Base-by-base conservation (phyloP, 2,888 invertebrate genomes). In the Polyploca ridens region DNA sequence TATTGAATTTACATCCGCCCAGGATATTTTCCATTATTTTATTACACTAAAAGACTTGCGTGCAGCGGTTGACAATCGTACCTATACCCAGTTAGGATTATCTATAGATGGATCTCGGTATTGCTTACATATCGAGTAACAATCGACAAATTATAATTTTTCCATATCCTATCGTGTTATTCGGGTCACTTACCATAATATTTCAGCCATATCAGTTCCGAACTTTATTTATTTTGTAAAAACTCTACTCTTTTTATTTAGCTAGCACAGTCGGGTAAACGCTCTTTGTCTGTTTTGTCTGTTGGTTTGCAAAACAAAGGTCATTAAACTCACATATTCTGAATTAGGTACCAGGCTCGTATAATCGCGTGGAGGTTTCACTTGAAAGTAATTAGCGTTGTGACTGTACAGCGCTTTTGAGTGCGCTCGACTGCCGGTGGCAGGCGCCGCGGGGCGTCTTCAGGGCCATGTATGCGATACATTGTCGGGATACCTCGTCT, bases 401-500 rank as follows among this genome's bases (percentile, higher is more conserved):
- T 77, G 69, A 62, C 57, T 77, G 70, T 66, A 73, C 71, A 73
- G 66, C 71, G 77, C 73, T 76, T 41, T 74, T 76, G 75, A 72
- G 69, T 67, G 65, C 46, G 46, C 70, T 72, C 76, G 83, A 72
- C 82, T 88, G 88, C 70, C 71, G 77, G 71, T 85, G 88, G 84
- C 88, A 86, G 81, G 79, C 87, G 81, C 87, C 72, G 81, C 86
- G 85, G 88, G 88, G 84, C 77, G 84, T 81, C 87, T 79, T 71
- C 70, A 73, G 73, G 73, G 75, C 74, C 73, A 71, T 79, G 75
- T 69, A 73, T 76, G 64, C 76, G 75, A 76, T 76, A 79, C 77
- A 73, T 75, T 77, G 79, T 81, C 72, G 74, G 75, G 78, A 74
- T 80, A 78, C 80, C 77, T 70, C 72, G 69, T 69, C 68, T 77